Percentiles rank a stretch among this genome's conserved stretches.
These are phyloP conservation scores for Magallana gigas DNA, from an alignment of 1,140 invertebrate genomes.

Conservation along the genomic window DNA sequence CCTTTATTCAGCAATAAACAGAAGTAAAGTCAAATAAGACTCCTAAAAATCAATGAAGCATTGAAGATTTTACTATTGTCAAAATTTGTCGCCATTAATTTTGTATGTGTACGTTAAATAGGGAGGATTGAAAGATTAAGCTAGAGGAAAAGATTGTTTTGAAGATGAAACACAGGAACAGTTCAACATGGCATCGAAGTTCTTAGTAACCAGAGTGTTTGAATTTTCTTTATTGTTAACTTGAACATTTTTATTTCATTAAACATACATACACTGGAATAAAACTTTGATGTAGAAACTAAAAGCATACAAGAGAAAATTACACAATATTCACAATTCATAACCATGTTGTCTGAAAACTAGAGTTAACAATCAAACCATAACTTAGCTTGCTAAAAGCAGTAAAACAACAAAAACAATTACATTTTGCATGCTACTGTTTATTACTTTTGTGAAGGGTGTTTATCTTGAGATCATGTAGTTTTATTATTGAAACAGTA, in stretches of 20 bases:
- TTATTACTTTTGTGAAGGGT: too few relatives aligned
- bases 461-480: too few relatives aligned
- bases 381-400: too few relatives aligned
- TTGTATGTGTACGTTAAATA: background rate
- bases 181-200: constrained; percentile 2
- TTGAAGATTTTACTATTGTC: background rate
- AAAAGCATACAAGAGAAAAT: background rate
- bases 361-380: too few relatives aligned
- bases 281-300: background rate
- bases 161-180: background rate
- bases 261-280: background rate
- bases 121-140: background rate
- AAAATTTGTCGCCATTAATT: background rate
- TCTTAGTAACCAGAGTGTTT: too few relatives aligned
- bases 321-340: constrained; percentile 3
- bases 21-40: background rate
- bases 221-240: too few relatives aligned
- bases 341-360: too few relatives aligned
- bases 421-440: too few relatives aligned
- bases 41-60: constrained; percentile 15
- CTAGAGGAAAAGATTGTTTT: background rate
- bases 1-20: constrained; percentile 22
- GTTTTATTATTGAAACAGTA: background rate
- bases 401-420: too few relatives aligned
- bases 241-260: too few relatives aligned